Conservation (phyloP, 1,140 invertebrate species). For the Scaptomyza graminum region DNA sequence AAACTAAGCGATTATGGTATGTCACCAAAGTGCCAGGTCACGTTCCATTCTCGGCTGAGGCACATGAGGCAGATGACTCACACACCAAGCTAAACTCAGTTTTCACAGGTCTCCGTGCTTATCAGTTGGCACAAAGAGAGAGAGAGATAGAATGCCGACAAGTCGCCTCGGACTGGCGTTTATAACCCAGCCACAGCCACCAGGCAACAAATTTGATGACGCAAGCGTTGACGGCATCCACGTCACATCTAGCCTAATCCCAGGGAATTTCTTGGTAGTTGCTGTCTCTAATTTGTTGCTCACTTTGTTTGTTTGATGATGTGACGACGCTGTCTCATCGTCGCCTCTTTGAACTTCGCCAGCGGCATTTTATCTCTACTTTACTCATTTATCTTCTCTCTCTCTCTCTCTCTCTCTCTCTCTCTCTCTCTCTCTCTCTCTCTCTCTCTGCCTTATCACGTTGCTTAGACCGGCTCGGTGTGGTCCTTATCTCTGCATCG, state of each 20-base stretch:
- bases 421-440: not conserved
- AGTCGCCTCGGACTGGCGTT: constrained; percentile 3
- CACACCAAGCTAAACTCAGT: constrained; percentile 40
- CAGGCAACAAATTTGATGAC: constrained; percentile 76
- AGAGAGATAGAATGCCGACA: constrained; percentile 1
- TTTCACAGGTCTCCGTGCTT: constrained; percentile 28
- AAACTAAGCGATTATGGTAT: constrained; percentile 46
- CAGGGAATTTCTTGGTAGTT: constrained; percentile 45
- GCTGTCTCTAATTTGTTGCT: constrained; percentile 65
- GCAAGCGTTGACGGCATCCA: constrained; percentile 42
- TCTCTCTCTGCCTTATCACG: constrained; percentile 23
- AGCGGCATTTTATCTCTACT: constrained; percentile 13
- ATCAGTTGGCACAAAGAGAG: constrained; percentile 17
- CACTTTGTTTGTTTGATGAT: constrained; percentile 72
- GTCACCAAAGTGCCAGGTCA: constrained; percentile 67
- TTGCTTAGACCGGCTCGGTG: constrained; percentile 32
- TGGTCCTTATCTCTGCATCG: constrained; percentile 68
- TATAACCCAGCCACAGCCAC: constrained; percentile 42
- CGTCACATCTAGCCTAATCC: constrained; percentile 8
- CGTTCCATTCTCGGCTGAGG: constrained; percentile 43
- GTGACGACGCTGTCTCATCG: constrained; percentile 51
- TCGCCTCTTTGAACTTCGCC: constrained; percentile 56
- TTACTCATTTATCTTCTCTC: not conserved
- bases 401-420: not conserved
- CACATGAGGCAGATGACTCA: constrained; percentile 47